A percentile compares a stretch with the other conserved stretches of the same genome.
phyloP scores from a whole-genome alignment of 2,797 vertebrate genomes.

The Limnodromus scolopaceus region DNA sequence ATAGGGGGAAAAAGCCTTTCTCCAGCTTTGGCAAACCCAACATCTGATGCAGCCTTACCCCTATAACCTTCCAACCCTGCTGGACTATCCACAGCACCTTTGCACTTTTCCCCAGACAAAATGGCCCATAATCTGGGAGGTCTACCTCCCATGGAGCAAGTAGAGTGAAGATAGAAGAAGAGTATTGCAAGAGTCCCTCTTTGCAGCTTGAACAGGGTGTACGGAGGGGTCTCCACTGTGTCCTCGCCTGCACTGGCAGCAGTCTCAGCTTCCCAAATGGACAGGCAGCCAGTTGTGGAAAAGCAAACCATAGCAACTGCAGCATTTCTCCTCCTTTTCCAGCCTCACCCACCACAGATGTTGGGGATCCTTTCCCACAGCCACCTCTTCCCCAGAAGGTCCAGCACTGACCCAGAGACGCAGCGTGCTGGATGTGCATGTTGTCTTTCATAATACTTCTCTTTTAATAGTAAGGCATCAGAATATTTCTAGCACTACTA shows the following conservation, averaged over 20 bases:
- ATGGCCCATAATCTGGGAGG: neutral
- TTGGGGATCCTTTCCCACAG: neutral
- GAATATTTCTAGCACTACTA: neutral
- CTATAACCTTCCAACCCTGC: neutral
- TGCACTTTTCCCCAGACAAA: neutral
- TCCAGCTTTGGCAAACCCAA: neutral
- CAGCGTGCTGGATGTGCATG: neutral
- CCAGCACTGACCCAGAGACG: neutral
- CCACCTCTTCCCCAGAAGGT: neutral
- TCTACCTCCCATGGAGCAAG: too few relatives aligned
- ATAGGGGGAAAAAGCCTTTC: neutral
- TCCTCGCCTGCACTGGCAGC: accelerated
- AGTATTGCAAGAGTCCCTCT: neutral
- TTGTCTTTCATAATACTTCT: neutral
- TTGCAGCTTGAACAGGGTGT: neutral
- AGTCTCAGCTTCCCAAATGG: neutral
- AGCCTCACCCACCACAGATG: neutral
- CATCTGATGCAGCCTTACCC: neutral
- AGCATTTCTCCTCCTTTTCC: neutral
- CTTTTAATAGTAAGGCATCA: neutral
- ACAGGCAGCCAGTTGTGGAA: neutral
- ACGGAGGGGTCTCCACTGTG: neutral
- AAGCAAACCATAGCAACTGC: neutral
- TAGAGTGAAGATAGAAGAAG: neutral
- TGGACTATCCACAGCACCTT: neutral